These are phyloP conservation scores for Dicranocentrus wangi DNA, from an alignment of 2,888 invertebrate genomes.

Conservation along the genomic window DNA sequence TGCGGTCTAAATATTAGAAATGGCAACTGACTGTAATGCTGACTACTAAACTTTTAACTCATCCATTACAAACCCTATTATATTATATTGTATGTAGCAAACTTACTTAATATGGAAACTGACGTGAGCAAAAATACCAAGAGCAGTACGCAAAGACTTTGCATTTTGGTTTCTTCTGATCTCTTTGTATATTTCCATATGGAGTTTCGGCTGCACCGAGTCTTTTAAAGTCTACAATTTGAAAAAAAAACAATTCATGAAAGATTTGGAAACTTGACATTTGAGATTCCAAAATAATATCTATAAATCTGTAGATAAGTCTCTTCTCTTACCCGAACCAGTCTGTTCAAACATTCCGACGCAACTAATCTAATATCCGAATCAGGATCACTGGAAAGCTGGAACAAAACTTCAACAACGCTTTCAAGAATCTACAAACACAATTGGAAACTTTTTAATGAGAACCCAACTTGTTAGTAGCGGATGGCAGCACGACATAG, in stretches of 20 bases:
- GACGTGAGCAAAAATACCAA: conserved; percentile 74
- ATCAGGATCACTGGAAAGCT: conserved; percentile 84
- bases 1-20: conserved; percentile 78
- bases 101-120: conserved; percentile 69
- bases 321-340: conserved; percentile 80
- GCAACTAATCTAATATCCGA: conserved; percentile 86
- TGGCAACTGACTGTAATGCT: conserved; percentile 22
- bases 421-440: conserved; percentile 79
- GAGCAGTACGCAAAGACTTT: conserved; percentile 83
- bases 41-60: too few species aligned
- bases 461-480: too few species aligned
- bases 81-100: too few species aligned
- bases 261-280: too few species aligned
- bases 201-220: conserved; percentile 82
- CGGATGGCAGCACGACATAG: too few species aligned
- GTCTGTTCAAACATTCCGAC: conserved; percentile 86
- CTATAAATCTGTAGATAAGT: neutral
- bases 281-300: too few species aligned
- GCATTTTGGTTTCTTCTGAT: conserved; percentile 85
- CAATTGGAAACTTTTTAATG: too few species aligned
- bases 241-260: neutral
- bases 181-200: conserved; percentile 87
- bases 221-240: conserved; percentile 78
- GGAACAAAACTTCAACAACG: conserved; percentile 82
- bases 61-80: too few species aligned